Evolutionary conservation across 2,113 vertebrate species (phyloP).

Genomic region (Urocolius indicus): DNA sequence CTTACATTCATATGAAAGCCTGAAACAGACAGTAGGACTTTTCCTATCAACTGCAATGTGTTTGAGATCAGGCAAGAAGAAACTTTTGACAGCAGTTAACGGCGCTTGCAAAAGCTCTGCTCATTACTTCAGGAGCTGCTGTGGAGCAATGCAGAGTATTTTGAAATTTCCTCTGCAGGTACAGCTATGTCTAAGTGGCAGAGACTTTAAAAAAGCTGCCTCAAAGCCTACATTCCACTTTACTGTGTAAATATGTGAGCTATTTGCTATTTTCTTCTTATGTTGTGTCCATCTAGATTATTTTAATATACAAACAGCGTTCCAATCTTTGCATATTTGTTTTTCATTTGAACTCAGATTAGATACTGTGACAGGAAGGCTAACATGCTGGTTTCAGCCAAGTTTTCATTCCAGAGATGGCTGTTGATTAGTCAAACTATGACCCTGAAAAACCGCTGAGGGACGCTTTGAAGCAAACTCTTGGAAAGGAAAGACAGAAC

Average conservation of each 20-base stretch:
- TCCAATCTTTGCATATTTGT: conserved; percentile 13
- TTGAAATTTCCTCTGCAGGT: not conserved
- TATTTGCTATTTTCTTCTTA: not conserved
- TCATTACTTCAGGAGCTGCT: not conserved
- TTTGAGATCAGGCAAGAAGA: not conserved
- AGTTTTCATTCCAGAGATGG: conserved; percentile 32
- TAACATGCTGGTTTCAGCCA: conserved; percentile 3
- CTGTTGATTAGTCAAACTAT: not conserved
- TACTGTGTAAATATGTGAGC: not conserved
- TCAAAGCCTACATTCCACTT: not conserved
- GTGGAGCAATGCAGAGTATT: not conserved
- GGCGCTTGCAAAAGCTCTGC: not conserved
- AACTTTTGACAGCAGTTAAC: not conserved
- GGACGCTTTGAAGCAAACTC: not conserved
- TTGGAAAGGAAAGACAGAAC: not conserved
- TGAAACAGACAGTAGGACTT: not conserved
- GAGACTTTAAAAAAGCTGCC: not conserved
- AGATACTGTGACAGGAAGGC: not conserved
- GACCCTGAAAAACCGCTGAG: not conserved
- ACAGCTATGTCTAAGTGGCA: not conserved
- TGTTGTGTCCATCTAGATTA: not conserved
- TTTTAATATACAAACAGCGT: conserved; percentile 7
- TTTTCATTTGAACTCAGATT: conserved; percentile 39
- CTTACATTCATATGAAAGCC: not conserved
- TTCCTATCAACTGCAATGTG: not conserved